These are phyloP conservation scores for Scomber scombrus DNA, from an alignment of 2,113 vertebrate species.

Conservation along the genomic window DNA sequence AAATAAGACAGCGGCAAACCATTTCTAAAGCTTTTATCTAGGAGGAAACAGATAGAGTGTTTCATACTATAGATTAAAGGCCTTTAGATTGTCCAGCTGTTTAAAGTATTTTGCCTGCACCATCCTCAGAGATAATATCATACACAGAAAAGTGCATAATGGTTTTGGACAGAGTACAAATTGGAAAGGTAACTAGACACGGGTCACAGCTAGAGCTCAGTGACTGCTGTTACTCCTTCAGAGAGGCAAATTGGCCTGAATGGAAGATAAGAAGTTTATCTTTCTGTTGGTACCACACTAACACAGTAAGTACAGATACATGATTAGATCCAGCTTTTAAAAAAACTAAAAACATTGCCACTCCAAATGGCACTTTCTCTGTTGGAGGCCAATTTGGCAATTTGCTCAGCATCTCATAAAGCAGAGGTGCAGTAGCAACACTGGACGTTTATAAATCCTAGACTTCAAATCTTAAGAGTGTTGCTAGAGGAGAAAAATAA, in stretches of 20 bases:
- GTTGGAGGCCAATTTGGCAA: conserved; percentile 51
- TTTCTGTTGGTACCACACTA: conserved; percentile 28
- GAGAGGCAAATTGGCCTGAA: conserved; percentile 49
- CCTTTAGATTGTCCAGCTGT: conserved; percentile 21
- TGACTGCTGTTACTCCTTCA: conserved; percentile 41
- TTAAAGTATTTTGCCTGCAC: conserved; percentile 43
- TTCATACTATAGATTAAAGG: conserved; percentile 9
- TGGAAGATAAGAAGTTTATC: conserved; percentile 55
- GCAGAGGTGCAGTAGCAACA: conserved; percentile 9
- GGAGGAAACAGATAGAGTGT: conserved; percentile 27
- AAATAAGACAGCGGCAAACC: conserved; percentile 8
- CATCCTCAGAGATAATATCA: conserved; percentile 28
- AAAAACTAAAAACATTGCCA: conserved; percentile 26
- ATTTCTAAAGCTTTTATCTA: conserved; percentile 17
- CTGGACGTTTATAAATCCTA: conserved; percentile 45
- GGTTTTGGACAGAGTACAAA: conserved; percentile 42
- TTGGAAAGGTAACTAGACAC: conserved; percentile 52
- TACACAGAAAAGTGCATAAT: conserved; percentile 25
- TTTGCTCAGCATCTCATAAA: conserved; percentile 59
- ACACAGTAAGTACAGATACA: conserved; percentile 12
- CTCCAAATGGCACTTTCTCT: conserved; percentile 35
- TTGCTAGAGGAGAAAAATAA: conserved; percentile 46
- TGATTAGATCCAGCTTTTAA: conserved; percentile 49
- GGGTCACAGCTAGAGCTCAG: conserved; percentile 47
- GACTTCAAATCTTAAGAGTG: conserved; percentile 27